These are phyloP conservation scores for Tachycineta bicolor DNA, from an alignment of 2,113 vertebrate species.

Conservation along the genomic window DNA sequence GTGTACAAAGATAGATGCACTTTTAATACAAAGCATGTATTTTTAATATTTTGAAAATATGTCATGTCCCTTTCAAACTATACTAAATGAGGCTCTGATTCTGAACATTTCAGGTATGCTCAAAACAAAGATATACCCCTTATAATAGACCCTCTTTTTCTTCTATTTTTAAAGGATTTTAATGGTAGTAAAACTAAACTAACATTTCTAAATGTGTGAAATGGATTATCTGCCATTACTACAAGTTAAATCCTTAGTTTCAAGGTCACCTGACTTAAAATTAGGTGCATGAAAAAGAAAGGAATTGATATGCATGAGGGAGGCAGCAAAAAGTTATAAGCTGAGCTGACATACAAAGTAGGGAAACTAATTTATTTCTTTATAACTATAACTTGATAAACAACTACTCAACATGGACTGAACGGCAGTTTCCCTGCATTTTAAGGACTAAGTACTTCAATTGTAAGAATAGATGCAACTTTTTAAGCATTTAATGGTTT, in stretches of 20 bases:
- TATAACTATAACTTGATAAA: neutral
- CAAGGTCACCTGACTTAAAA: neutral
- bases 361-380: neutral
- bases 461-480: neutral
- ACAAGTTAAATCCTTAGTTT: neutral
- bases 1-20: neutral
- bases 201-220: neutral
- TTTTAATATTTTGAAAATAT: neutral
- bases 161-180: neutral
- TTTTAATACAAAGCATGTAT: neutral
- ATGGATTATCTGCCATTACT: neutral
- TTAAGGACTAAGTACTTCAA: neutral
- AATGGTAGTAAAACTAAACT: neutral
- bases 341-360: neutral
- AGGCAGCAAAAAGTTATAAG: neutral
- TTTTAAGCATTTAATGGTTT: conserved; percentile 1
- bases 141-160: neutral
- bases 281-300: neutral
- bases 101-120: neutral
- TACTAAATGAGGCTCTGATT: neutral
- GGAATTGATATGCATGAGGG: neutral
- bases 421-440: neutral
- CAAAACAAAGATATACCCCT: neutral
- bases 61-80: neutral
- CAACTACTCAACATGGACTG: neutral